phyloP scores from a whole-genome alignment of 1,140 invertebrate species.

The Archivesica marissinica region DNA sequence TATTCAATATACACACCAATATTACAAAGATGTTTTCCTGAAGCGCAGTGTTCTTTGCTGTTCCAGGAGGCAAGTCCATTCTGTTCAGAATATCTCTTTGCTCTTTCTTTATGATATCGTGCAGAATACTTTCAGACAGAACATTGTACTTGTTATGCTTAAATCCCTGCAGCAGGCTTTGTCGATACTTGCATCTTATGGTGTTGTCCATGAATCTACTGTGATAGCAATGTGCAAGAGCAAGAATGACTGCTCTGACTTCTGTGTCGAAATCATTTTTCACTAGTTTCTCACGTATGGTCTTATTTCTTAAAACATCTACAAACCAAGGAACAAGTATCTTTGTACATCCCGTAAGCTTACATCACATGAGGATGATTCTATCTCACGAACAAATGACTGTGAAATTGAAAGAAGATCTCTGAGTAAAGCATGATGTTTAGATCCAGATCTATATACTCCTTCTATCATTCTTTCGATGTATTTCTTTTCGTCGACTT shows the following conservation, averaged over 20 bases:
- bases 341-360: constrained; percentile 68
- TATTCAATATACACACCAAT: constrained; percentile 74
- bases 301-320: constrained; percentile 11
- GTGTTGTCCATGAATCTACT: constrained; percentile 57
- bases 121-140: not conserved
- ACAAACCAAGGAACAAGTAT: constrained; percentile 64
- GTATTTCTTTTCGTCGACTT: constrained; percentile 64
- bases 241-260: constrained; percentile 67
- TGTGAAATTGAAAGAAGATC: constrained; percentile 60
- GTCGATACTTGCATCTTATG: constrained; percentile 55
- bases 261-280: not conserved
- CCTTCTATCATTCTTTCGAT: constrained; percentile 60
- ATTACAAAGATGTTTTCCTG: constrained; percentile 79
- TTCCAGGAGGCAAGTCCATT: constrained; percentile 61
- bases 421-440: constrained; percentile 16
- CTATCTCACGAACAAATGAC: constrained; percentile 45
- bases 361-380: constrained; percentile 45
- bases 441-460: not conserved
- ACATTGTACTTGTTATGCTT: not conserved
- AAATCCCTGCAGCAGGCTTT: constrained; percentile 31
- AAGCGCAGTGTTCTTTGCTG: constrained; percentile 72
- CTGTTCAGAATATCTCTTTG: constrained; percentile 49
- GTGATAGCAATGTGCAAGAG: constrained; percentile 74
- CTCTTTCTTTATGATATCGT: constrained; percentile 34
- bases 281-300: not conserved